A percentile compares a stretch with the other conserved stretches of the same genome.
These are phyloP conservation scores for Turnix velox DNA, from an alignment of 2,113 vertebrate species.

Conservation along the genomic window DNA sequence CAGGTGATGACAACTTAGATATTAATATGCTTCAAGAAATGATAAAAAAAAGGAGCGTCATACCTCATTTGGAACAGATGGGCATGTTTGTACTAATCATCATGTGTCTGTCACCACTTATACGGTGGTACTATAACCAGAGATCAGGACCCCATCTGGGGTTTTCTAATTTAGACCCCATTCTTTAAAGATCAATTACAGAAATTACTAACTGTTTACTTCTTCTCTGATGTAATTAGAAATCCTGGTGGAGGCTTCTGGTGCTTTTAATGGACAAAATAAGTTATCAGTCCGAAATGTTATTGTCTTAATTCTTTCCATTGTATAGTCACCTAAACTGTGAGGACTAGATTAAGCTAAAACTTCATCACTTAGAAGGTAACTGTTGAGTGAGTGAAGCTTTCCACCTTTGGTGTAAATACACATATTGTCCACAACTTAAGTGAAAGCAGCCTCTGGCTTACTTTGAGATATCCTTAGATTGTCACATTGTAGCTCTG, in stretches of 20 bases:
- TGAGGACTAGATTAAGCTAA: not conserved
- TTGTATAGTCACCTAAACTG: not conserved
- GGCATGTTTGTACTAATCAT: constrained; percentile 26
- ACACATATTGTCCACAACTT: not conserved
- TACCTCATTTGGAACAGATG: constrained; percentile 39
- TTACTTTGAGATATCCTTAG: not conserved
- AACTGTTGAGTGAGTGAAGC: not conserved
- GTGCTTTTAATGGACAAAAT: not conserved
- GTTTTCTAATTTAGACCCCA: constrained; percentile 3
- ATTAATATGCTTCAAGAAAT: not conserved
- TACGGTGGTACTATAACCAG: not conserved
- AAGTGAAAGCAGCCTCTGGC: not conserved
- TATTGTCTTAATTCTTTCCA: not conserved
- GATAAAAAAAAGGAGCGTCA: not conserved
- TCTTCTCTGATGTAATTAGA: constrained; percentile 3
- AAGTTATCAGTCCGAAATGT: not conserved
- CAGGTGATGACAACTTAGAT: not conserved
- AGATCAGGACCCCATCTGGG: constrained; percentile 49
- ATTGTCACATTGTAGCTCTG: not conserved
- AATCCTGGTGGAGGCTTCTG: not conserved
- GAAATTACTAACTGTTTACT: not conserved
- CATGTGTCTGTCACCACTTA: constrained; percentile 33
- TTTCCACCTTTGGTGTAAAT: not conserved
- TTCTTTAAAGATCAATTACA: not conserved
- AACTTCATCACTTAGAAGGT: not conserved